Evolutionary conservation across 2,888 invertebrate species (phyloP), one percentile per base, ranked within the genome.

Genomic region (Dysmachus trigonus): DNA sequence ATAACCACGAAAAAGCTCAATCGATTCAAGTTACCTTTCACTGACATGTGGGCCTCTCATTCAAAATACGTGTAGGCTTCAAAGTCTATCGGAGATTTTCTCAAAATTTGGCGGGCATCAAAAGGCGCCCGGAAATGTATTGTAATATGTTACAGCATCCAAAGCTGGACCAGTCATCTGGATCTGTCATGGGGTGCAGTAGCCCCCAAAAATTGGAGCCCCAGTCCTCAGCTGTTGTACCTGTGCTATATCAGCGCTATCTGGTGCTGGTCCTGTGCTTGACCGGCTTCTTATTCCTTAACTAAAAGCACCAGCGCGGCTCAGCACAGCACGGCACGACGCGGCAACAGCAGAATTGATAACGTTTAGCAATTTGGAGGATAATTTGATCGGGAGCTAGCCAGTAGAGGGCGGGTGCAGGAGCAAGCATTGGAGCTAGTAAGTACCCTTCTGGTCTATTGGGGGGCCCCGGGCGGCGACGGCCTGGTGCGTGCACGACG

Each of bases 321-420:
- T 2, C 62, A 22, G 10, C 3, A 22, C 22, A 6, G 53, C 7
- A 13, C 18, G 27, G 53, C 8, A n/a, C n/a, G 18, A 18, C 27
- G 27, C 73, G 18, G 53, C n/a, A 73, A 15, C 74, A 15, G 35
- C n/a, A 74, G 74, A 74, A 74, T 35, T 74, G 74, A 74, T 74
- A 74, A 33, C 74, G 22, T 74, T 74, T 74, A 74, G 74, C 74
- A 74, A 74, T 74, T 33, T 74, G 74, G 74, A n/a, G 74, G 74
- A 74, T 74, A 74, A 74, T 74, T 74, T 74, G 74, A 74, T 74
- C 74, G 15, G 38, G 38, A 33, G 35, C 35, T 13, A 6, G 18
- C 10, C 74, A 18, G 74, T 2, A 35, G 10, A 2, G 7, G 18
- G n/a, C 47, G 47, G 47, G 47, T n/a, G n/a, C 47, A n/a, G 47